These are phyloP conservation scores for Gallinago stenura DNA, from an alignment of 2,797 vertebrate species.

Conservation along the genomic window DNA sequence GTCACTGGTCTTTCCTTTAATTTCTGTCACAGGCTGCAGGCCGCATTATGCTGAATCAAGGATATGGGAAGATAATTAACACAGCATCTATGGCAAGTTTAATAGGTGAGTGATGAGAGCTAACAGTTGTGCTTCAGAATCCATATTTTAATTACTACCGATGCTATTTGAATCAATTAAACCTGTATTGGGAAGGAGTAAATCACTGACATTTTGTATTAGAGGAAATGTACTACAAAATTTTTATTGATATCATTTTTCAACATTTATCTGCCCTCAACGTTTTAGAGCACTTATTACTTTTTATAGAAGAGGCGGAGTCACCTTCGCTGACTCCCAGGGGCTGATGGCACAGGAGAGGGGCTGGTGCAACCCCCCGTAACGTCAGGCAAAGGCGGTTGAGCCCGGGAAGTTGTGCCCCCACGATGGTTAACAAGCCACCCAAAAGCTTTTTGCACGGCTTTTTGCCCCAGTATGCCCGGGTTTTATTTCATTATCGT, in stretches of 20 bases:
- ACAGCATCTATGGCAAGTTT: conserved; percentile 94
- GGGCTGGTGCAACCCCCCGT: background rate
- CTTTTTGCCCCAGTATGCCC: background rate
- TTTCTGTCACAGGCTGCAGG: conserved; percentile 91
- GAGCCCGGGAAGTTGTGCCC: background rate
- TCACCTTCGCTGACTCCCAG: background rate
- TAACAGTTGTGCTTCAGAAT: conserved; percentile 80
- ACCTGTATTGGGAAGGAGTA: conserved; percentile 75
- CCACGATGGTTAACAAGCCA: background rate
- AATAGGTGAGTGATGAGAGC: conserved; percentile 94
- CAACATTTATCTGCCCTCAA: conserved; percentile 71
- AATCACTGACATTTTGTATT: conserved; percentile 78
- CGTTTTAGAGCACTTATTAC: conserved; percentile 70
- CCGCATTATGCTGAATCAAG: conserved; percentile 93
- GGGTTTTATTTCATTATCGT: conserved; percentile 55
- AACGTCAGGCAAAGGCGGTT: background rate
- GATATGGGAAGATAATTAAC: conserved; percentile 97
- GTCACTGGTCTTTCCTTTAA: conserved; percentile 86
- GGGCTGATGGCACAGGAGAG: background rate
- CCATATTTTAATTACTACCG: conserved; percentile 82
- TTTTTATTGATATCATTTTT: conserved; percentile 78
- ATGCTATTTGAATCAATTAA: conserved; percentile 75
- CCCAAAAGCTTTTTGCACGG: background rate
- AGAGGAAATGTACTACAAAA: conserved; percentile 76
- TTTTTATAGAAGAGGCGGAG: conserved; percentile 57